Evolutionary conservation across 2,113 vertebrate genomes (phyloP).

Genomic region (Acanthochromis polyacanthus): DNA sequence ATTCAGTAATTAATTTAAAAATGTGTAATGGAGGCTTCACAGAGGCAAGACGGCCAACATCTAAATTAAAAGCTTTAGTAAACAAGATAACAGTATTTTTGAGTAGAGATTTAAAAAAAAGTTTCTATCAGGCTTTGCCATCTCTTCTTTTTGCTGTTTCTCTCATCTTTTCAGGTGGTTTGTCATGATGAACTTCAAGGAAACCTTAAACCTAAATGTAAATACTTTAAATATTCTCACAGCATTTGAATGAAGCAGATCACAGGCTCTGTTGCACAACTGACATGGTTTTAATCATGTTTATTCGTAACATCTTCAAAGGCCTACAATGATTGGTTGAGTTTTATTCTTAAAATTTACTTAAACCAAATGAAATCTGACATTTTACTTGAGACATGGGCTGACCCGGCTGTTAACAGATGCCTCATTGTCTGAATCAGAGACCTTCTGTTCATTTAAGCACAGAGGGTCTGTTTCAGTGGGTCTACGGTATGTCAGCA

Average conservation of each 20-base stretch:
- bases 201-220: neutral
- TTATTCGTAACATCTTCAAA: neutral
- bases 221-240: neutral
- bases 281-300: neutral
- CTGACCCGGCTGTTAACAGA: conserved; percentile 19
- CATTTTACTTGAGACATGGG: neutral
- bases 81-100: neutral
- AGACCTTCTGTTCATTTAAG: conserved; percentile 30
- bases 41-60: neutral
- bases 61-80: conserved; percentile 11
- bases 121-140: neutral
- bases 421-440: conserved; percentile 43
- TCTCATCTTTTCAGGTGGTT: neutral
- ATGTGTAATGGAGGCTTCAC: conserved; percentile 3
- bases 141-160: neutral
- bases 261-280: neutral
- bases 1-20: conserved; percentile 16
- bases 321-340: too few relatives aligned
- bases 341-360: neutral
- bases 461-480: conserved; percentile 25
- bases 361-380: conserved; percentile 11
- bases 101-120: neutral
- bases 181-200: neutral
- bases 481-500: conserved; percentile 23
- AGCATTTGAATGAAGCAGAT: neutral